Percentiles rank a stretch among this genome's conserved stretches.
phyloP scores from a whole-genome alignment of 2,797 vertebrate genomes.

The Heterohyrax brucei region DNA sequence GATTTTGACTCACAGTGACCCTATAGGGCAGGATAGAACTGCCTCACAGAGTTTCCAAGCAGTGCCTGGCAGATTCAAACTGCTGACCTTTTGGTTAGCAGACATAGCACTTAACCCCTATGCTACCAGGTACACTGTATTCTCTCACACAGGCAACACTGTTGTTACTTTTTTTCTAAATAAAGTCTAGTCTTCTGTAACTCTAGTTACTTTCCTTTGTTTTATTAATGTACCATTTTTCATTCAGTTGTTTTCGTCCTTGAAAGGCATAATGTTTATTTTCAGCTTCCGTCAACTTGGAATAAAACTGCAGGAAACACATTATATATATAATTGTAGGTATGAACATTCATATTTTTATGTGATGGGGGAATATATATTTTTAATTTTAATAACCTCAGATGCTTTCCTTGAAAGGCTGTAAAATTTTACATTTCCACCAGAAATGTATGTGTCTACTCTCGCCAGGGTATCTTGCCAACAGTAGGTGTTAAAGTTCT shows the following conservation, averaged over 20 bases:
- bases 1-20: no score
- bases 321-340: not conserved
- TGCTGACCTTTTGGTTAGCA: no score
- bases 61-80: no score
- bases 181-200: no score
- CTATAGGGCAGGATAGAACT: no score
- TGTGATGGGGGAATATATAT: not conserved
- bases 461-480: conserved; percentile 1
- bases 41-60: no score
- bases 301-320: not conserved
- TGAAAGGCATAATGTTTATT: not conserved
- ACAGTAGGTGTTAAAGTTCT: not conserved
- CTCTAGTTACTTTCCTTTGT: not conserved
- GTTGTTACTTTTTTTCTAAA: not conserved
- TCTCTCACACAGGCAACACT: no score
- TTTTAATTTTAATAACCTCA: conserved; percentile 55
- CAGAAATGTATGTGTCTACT: not conserved
- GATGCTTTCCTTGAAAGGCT: conserved; percentile 49
- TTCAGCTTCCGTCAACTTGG: not conserved
- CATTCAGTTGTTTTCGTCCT: not conserved
- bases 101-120: no score
- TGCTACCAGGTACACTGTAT: no score
- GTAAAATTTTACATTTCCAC: conserved; percentile 3
- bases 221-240: not conserved
- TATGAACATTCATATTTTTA: conserved; percentile 24